Conservation (phyloP, 92 coral and sea anemone species). For the Porites evermanni region DNA sequence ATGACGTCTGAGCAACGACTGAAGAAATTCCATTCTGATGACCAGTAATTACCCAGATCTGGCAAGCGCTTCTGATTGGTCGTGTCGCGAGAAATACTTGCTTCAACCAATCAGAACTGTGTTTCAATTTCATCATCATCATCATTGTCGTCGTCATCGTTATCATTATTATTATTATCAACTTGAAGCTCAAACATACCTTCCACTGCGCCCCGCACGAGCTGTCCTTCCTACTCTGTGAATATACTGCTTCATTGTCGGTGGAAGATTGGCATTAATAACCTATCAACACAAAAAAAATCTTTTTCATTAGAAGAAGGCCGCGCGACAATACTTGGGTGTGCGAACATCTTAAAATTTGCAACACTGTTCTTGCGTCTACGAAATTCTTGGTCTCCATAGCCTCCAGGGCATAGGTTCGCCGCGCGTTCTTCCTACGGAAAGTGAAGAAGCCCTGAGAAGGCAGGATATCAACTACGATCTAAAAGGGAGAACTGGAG, state of each 20-base stretch:
- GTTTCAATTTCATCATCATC: background rate
- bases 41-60: no score
- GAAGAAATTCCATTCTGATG: no score
- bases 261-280: conserved; percentile 89
- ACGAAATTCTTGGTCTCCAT: background rate
- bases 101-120: no score
- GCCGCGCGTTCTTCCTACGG: background rate
- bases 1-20: no score
- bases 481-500: no score
- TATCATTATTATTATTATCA: background rate
- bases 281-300: conserved; percentile 54
- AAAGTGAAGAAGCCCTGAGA: no score
- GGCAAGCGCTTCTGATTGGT: no score
- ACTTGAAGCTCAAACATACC: conserved; percentile 45
- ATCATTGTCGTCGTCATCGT: background rate
- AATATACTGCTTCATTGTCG: conserved; percentile 85
- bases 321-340: no score
- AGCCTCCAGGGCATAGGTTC: background rate
- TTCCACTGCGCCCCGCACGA: conserved; percentile 97
- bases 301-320: no score
- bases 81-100: no score
- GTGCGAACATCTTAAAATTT: background rate
- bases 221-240: conserved; percentile 99
- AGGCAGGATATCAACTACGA: no score
- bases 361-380: background rate